Evolutionary conservation across 1,140 invertebrate species (phyloP).

Genomic region (Bacillus rossius): DNA sequence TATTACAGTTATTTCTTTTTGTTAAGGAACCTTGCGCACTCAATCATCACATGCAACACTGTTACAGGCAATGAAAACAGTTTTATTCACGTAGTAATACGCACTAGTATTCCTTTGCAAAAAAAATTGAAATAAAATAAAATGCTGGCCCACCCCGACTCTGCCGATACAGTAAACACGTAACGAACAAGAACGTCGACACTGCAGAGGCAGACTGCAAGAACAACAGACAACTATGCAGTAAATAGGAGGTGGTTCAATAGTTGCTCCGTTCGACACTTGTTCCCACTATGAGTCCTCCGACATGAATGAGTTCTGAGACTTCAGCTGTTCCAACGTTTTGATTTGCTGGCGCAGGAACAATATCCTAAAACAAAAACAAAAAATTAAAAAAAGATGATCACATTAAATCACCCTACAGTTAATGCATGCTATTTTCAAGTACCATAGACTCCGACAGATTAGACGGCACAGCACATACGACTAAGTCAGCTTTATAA

Average conservation of each 20-base stretch:
- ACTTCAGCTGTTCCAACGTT: constrained; percentile 84
- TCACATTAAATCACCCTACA: too few species aligned
- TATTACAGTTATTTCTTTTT: constrained; percentile 3
- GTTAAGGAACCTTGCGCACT: constrained; percentile 7
- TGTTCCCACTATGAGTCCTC: constrained; percentile 55
- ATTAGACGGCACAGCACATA: too few species aligned
- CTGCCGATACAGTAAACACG: constrained; percentile 15
- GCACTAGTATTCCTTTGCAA: constrained; percentile 3
- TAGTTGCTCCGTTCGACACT: constrained; percentile 1
- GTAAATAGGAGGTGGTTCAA: constrained; percentile 13
- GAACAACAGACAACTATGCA: constrained; percentile 18
- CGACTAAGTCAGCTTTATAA: too few species aligned
- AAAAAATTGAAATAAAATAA: constrained; percentile 11
- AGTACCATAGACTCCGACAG: too few species aligned
- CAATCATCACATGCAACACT: neutral
- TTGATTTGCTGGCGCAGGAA: constrained; percentile 87
- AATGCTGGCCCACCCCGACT: constrained; percentile 14
- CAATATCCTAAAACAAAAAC: constrained; percentile 64
- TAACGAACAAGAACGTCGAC: constrained; percentile 13
- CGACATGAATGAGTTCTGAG: constrained; percentile 87
- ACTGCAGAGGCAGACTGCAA: constrained; percentile 15
- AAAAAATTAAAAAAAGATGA: constrained; percentile 15
- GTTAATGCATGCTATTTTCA: too few species aligned
- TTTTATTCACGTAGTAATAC: neutral
- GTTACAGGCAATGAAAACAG: neutral